These are phyloP conservation scores for Sebastes diploproa DNA, from an alignment of 2,797 vertebrate genomes.

Conservation along the genomic window DNA sequence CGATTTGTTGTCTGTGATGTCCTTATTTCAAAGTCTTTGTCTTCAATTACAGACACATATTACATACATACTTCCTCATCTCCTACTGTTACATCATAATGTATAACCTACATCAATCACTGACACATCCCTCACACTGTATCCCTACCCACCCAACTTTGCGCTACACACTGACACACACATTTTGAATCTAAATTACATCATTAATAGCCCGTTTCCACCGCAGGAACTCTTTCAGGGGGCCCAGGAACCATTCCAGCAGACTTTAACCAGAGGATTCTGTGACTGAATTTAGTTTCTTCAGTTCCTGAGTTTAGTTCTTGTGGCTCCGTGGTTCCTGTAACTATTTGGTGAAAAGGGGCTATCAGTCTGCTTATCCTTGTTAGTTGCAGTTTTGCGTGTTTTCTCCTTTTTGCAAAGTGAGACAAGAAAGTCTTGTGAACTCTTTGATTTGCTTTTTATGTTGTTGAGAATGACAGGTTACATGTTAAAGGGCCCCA, in stretches of 20 bases:
- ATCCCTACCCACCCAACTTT: neutral
- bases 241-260: neutral
- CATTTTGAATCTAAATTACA: neutral
- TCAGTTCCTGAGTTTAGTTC: conserved; percentile 18
- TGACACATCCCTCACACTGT: conserved; percentile 2
- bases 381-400: conserved; percentile 22
- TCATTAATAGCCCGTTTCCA: conserved; percentile 23
- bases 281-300: neutral
- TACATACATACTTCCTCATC: conserved; percentile 15
- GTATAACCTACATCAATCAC: conserved; percentile 19
- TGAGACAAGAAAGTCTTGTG: conserved; percentile 16
- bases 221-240: neutral
- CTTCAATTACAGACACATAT: conserved; percentile 24
- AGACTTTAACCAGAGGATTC: neutral
- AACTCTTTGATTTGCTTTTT: conserved; percentile 47
- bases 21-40: conserved; percentile 42
- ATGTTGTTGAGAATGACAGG: conserved; percentile 35
- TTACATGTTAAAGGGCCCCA: conserved; percentile 27
- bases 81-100: conserved; percentile 12
- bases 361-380: conserved; percentile 7
- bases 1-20: conserved; percentile 36
- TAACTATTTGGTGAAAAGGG: neutral
- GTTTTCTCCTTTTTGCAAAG: conserved; percentile 18
- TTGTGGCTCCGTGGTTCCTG: conserved; percentile 17
- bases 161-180: neutral